Base-by-base conservation (phyloP, 2,888 invertebrate species). In the Tetragnatha montana region DNA sequence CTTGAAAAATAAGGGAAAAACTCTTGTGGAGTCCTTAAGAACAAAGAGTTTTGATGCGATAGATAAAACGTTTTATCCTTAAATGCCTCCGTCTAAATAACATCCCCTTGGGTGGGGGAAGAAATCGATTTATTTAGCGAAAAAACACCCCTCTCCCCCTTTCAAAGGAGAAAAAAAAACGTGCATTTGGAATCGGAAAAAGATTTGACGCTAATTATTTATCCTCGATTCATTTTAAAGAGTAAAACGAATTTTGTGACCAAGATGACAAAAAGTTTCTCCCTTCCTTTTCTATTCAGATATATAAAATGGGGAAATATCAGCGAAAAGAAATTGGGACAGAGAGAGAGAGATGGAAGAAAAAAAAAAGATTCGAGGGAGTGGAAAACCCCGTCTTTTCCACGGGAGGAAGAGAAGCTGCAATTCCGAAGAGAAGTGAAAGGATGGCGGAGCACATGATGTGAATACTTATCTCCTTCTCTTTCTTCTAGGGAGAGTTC, bases 381-480 rank as follows among this genome's bases (percentile, higher is more conserved):
- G 35, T 35, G 4, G 35, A 80, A 80, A n/a, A 47, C 49, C 47
- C 69, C 76, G 60, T 60, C 76, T 21, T 19, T 51, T 35, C 35
- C 21, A 35, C 35, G 17, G n/a, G 19, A 19, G 79, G 22, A 14
- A 21, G 35, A 19, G n/a, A 50, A 51, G 73, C 73, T 81, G 47
- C 78, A 78, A 51, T 81, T 81, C 49, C 19, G 82, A 19, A 35
- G 60, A 19, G 14, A 19, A 74, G 82, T 51, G 51, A 35, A 21
- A 74, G 51, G 71, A 51, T 51, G 73, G n/a, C n/a, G n/a, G 35
- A 17, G 84, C 22, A 47, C 84, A 84, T 84, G 84, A 84, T 84
- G 69, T 76, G 84, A 84, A 84, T 84, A 84, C 84, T 84, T 84
- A 84, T 84, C 76, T 35, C 51, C 22, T 73, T 51, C 71, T 35